Base-by-base conservation (phyloP, 2,797 vertebrate genomes). In the Momotus momota region DNA sequence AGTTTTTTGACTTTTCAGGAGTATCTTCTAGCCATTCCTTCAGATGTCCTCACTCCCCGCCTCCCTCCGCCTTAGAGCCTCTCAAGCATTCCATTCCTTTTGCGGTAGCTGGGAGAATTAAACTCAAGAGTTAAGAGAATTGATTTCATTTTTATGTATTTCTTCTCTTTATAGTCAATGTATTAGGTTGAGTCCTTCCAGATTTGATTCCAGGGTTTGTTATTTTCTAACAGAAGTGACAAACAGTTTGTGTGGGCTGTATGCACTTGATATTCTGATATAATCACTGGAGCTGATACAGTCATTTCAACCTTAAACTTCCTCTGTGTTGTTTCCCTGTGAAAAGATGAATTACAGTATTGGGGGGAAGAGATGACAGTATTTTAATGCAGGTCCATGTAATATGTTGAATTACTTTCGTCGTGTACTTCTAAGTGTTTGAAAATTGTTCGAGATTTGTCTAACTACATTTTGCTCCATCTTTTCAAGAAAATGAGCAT, bases 381-480 rank as follows among this genome's bases (percentile, higher is more conserved):
- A 52, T 93, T 95, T 91, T 86, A 79, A 93, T 52, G 72, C 89
- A 91, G 60, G 52, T 80, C 86, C 51, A 2, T 75, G 85, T 81
- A 90, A 65, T 70, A 14, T 22, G 85, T 82, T 62, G 89, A 96
- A 96, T 96, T 90, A 64, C 78, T 58, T 93, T 67, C 7, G 14
- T 81, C 66, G 94, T 23, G n/a, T 82, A 79, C 86, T 75, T 72
- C 82, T 58, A 77, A 93, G 74, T 81, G 75, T 85, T 69, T 75
- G 90, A 89, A 81, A 91, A 80, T 80, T 58, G 26, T 46, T 88
- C 45, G 67, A 58, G 94, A 64, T 91, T 86, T 94, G 78, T n/a
- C 78, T 95, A 81, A 94, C 74, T 89, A 29, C 91, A 67, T 90
- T 94, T 96, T 91, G 43, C 80, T 86, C 27, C 41, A 20, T 88